Base-by-base conservation (phyloP, 2,888 invertebrate genomes). In the Pardosa pseudoannulata region DNA sequence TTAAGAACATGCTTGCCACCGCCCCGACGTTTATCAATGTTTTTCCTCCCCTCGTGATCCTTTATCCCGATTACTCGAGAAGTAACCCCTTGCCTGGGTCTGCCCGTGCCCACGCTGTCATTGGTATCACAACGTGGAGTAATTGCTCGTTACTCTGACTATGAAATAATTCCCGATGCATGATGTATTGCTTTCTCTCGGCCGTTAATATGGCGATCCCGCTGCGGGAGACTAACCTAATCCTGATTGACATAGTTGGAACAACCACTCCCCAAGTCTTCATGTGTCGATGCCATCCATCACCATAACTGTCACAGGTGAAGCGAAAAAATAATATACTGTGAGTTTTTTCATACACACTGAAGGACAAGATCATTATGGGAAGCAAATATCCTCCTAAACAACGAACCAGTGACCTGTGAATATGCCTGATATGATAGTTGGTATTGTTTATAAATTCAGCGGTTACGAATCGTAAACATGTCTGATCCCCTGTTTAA, bases 241-340 rank as follows among this genome's bases (percentile, higher is more conserved):
- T 56, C 56, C 23, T 56, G 56, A 56, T 56, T 56, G 56, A 56
- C 56, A 23, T 19, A 23, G 23, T 56, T 23, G 23, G 56, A 56
- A 36, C 2, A 19, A 56, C 56, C 56, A 56, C 56, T 56, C 56
- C 56, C 23, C 23, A 23, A 56, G 23, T 23, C 36, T 23, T 6
- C 23, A 23, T 23, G 23, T 56, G 56, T 56, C 5, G 23, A 56
- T 5, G 56, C 23, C 16, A 56, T 56, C 56, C 56, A 56, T 56
- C 56, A 56, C 23, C 23, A 56, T 56, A 56, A 56, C 56, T 56
- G 56, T 56, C 56, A 56, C 11, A 23, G 56, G 1, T 16, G 36
- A 9, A 9, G 36, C 36, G 9, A 36, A n/a, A 5, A 36, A 9
- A 56, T 19, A 6, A 56, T 56, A 23, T 1, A 19, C 5, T 56